Base-by-base conservation (phyloP, 2,113 vertebrate species). In the Xenopus tropicalis region DNA sequence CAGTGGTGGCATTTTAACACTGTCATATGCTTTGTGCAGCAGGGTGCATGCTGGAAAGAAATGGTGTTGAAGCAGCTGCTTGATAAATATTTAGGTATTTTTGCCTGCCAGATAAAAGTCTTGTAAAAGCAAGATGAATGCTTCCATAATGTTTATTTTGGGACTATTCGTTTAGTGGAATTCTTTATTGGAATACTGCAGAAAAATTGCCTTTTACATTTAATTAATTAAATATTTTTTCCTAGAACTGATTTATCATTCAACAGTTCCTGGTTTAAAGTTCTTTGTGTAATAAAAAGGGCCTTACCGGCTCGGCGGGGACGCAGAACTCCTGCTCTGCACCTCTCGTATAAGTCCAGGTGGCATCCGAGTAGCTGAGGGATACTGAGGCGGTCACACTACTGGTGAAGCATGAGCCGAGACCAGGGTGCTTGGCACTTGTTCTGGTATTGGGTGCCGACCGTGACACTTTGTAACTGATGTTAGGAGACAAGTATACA, bases 51-150 rank as follows among this genome's bases (percentile, higher is more conserved):
- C 19, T 70, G 37, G 37, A 70, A 59, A n/a, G 29, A 21, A 17
- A 61, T 19, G 19, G 0, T 43, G 16, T 22, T 46, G 14, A 21
- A 61, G 42, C 69, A 70, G 44, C 69, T 71, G 44, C 20, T 62
- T 71, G 62, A 71, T 61, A 71, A 71, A 71, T 71, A 70, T 70
- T 70, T 70, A 71, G 69, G 43, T 62, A 52, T 62, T 22, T 62
- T 44, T 46, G 46, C 19, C 57, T 71, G 69, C 58, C 69, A 62
- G 69, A 19, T 23, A 71, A 62, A 51, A 62, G 43, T 14, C 69
- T 25, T 19, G 24, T 48, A 62, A 59, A 52, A 51, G 44, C 21
- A 48, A 42, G 69, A 71, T 71, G n/a, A 51, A 71, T 62, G 42
- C 14, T 62, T 22, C 12, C 16, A 17, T 71, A 62, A 71, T 71